Base-by-base conservation (phyloP, 2,113 vertebrate species). In the Climacteris rufus region DNA sequence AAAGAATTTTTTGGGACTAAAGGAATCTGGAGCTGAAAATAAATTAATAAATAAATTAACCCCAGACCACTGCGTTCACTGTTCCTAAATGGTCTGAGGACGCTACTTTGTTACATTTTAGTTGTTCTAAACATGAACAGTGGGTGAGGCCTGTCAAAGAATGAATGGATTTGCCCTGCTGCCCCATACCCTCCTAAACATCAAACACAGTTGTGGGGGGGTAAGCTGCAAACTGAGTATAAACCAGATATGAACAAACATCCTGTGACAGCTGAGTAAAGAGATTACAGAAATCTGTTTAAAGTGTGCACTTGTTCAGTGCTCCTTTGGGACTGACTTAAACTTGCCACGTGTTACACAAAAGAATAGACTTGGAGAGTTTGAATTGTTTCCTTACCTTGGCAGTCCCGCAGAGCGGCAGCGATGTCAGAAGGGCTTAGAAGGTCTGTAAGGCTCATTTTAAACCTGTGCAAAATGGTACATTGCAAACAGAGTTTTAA, bases 1-100 rank as follows among this genome's bases (percentile, higher is more conserved):
- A 97, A 99, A 99, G 98, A 99, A 99, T 98, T 99, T 99, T 97
- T 99, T 99, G 97, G 98, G 98, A 97, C 98, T 98, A 96, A 99
- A 99, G 86, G 99, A 98, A 90, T 99, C 99, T 89, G 99, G 98
- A 96, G 98, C 99, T 99, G 96, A 81, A 92, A 93, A 94, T 94
- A 82, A 76, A 90, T 94, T 91, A 87, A 97, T 92, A 93, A 74
- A 87, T 15, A 40, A 72, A 90, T 92, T 97, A 95, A 97, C 47
- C 68, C 84, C 89, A 84, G 92, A 95, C 95, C 66, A 81, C 56
- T 63, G 30, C 0, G 2, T 78, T 70, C 70, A 53, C 11, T 60
- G 45, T 30, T 61, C 82, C 80, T 93, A 81, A 56, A 68, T 0
- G 53, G 92, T 89, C 94, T 82, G 90, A 89, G 86, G 88, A 30